Conservation (phyloP, 2,888 invertebrate species). For the Taenaris catops region DNA sequence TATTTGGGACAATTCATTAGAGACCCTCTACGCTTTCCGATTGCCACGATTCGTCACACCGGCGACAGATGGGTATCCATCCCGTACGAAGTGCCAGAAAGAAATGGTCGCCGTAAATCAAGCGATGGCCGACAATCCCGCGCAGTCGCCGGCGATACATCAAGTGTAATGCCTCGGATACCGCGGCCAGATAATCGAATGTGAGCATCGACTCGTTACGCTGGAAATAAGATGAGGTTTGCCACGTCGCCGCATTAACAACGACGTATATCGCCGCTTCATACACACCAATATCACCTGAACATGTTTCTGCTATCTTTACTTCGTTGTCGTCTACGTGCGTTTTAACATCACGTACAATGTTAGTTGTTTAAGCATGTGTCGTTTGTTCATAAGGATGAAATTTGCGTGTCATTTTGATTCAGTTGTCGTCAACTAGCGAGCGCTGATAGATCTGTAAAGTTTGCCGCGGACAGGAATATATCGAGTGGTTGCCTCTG, state of each 20-base stretch:
- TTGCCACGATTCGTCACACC: conserved; percentile 69
- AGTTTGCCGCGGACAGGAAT: conserved; percentile 79
- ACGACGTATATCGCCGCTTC: conserved; percentile 41
- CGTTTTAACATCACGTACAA: background rate
- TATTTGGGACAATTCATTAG: conserved; percentile 79
- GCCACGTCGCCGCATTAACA: conserved; percentile 39
- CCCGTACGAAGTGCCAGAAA: conserved; percentile 71
- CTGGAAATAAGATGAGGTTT: conserved; percentile 75
- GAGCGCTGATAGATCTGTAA: conserved; percentile 73
- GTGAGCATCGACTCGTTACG: conserved; percentile 78
- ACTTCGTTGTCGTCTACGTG: background rate
- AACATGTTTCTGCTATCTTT: conserved; percentile 14
- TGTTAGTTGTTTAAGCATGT: background rate
- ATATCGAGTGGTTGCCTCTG: conserved; percentile 79
- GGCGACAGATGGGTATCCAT: conserved; percentile 69
- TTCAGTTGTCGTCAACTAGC: conserved; percentile 49
- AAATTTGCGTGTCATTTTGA: conserved; percentile 36
- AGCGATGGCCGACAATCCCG: conserved; percentile 71
- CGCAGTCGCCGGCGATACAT: conserved; percentile 75
- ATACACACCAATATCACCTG: conserved; percentile 26
- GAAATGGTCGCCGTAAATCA: conserved; percentile 74
- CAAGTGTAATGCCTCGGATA: conserved; percentile 78
- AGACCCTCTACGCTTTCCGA: conserved; percentile 63
- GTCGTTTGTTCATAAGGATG: conserved; percentile 38
- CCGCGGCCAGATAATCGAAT: conserved; percentile 78